Conservation (phyloP, 2,113 vertebrate species). For the Monopterus albus region DNA sequence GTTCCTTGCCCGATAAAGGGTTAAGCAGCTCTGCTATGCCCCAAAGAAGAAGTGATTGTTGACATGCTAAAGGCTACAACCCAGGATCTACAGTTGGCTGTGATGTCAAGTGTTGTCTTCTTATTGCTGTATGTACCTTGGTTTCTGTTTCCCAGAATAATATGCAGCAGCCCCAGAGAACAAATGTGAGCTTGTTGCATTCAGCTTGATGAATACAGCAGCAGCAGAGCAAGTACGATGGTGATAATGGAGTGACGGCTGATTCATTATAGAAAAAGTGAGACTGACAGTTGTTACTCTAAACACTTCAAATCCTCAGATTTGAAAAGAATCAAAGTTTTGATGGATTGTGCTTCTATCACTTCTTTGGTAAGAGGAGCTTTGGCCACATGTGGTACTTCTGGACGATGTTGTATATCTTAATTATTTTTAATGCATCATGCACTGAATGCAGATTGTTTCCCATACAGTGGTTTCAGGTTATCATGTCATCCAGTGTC, state of each 20-base stretch:
- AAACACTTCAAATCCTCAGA: neutral
- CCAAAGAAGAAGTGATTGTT: no score
- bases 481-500: neutral
- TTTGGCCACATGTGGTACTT: no score
- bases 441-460: neutral
- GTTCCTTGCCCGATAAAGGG: no score
- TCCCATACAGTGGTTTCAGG: neutral
- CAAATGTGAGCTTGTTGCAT: conserved; percentile 8
- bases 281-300: neutral
- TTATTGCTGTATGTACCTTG: neutral
- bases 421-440: no score
- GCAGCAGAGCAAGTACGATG: neutral
- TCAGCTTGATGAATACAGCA: neutral
- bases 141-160: neutral
- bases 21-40: conserved; percentile 5
- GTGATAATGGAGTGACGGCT: neutral
- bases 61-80: conserved; percentile 8
- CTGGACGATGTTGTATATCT: no score
- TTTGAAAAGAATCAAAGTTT: no score
- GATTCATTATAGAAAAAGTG: neutral
- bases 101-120: neutral
- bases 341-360: no score
- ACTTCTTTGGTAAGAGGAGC: no score
- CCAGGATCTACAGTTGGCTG: neutral
- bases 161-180: neutral